Evolutionary conservation across 2,113 vertebrate species (phyloP), one percentile per base, ranked within the genome.

Genomic region (Zosterops borbonicus): DNA sequence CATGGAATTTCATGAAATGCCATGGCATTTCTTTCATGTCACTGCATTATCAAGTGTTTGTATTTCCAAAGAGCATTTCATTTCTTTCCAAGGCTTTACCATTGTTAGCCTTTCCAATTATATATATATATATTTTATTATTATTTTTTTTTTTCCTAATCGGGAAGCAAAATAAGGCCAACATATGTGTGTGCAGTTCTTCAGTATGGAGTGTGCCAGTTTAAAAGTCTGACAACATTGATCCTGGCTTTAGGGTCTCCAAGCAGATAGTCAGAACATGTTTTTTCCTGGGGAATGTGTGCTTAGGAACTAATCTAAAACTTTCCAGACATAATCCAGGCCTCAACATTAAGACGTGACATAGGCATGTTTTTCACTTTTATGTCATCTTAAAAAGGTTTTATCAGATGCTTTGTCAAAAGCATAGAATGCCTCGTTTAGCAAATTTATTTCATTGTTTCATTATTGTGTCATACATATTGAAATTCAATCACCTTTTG

Each of bases 401-500:
- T 94, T 85, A 78, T 94, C 90, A 84, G 73, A 70, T 94, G 73
- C 80, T 78, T 8, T 89, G 96, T 97, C 62, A 94, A 96, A 96
- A 96, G 50, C 52, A 64, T 15, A 79, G 76, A 94, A 86, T 95
- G 60, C 63, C 74, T 83, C 12, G 0, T 75, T 87, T 92, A 90
- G 85, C 58, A 93, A 60, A 53, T 82, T 95, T 94, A 81, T 95
- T 97, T 79, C 39, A 53, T 97, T 94, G 75, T 92, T 97, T 87
- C 77, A 52, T 95, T 97, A 87, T 64, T 62, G 52, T 90, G 58
- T 87, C 50, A 82, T 94, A 68, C 28, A 50, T 78, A 91, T 87
- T 96, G 95, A 95, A 96, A 96, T 96, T 92, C 65, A 95, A 58
- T 96, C 89, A 73, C 27, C 60, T 93, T 97, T 95, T 95, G 9